Evolutionary conservation across 2,888 invertebrate species (phyloP).

Genomic region (Drosophila dives): DNA sequence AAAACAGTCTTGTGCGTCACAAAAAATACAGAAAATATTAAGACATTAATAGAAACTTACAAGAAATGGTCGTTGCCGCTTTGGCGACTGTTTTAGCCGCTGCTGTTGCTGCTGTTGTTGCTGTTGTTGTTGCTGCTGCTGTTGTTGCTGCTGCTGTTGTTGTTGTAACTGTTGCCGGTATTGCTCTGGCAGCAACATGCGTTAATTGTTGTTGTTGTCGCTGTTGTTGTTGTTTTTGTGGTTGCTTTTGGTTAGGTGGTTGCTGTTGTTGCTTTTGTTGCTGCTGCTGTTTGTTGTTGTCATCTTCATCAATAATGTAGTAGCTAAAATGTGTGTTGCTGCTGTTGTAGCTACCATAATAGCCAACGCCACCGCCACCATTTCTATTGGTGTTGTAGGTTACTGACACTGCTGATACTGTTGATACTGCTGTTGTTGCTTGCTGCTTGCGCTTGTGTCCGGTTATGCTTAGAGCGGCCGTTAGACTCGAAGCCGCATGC

Average conservation of each 20-base stretch:
- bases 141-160: constrained; percentile 28
- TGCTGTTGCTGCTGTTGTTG: constrained; percentile 32
- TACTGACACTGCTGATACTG: constrained; percentile 24
- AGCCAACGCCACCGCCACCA: constrained; percentile 38
- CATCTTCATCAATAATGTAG: constrained; percentile 69
- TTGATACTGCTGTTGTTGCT: constrained; percentile 14
- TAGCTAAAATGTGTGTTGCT: constrained; percentile 50
- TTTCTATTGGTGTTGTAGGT: constrained; percentile 57
- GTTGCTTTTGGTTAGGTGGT: constrained; percentile 44
- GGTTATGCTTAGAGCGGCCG: constrained; percentile 78
- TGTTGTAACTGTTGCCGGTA: constrained; percentile 45
- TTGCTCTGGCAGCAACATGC: constrained; percentile 42
- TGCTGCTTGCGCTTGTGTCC: constrained; percentile 74
- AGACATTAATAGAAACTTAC: constrained; percentile 81
- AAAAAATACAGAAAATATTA: constrained; percentile 26
- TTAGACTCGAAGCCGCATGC: constrained; percentile 74
- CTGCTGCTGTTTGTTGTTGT: constrained; percentile 43
- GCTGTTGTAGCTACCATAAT: constrained; percentile 32
- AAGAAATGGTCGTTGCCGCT: constrained; percentile 84
- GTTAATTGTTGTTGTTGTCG: constrained; percentile 29
- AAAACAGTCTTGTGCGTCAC: constrained; percentile 57
- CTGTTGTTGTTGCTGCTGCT: constrained; percentile 25
- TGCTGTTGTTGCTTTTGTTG: constrained; percentile 29
- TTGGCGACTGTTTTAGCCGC: constrained; percentile 45
- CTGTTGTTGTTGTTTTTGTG: constrained; percentile 37